phyloP scores from a whole-genome alignment of 2,797 vertebrate genomes.

The Dermochelys coriacea region DNA sequence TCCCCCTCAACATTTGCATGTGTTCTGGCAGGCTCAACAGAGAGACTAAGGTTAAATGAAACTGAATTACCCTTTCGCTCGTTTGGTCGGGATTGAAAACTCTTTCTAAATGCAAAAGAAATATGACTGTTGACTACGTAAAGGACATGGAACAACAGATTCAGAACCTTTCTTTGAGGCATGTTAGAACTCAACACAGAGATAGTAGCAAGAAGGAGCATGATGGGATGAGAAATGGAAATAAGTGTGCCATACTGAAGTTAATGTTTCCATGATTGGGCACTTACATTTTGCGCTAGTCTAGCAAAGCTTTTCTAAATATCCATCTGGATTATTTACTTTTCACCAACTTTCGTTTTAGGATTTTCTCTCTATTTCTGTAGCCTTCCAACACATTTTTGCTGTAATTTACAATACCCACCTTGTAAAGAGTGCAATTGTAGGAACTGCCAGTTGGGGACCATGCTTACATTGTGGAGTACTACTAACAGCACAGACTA shows the following conservation, averaged over 20 bases:
- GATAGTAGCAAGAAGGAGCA: background rate
- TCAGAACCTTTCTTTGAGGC: background rate
- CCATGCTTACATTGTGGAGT: background rate
- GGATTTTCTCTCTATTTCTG: background rate
- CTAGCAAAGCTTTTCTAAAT: background rate
- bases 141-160: background rate
- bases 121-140: background rate
- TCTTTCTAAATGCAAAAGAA: background rate
- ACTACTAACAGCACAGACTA: rapidly evolving
- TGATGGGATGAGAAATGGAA: background rate
- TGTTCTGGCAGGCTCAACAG: background rate
- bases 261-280: background rate
- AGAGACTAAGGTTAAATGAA: background rate
- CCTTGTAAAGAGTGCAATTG: background rate
- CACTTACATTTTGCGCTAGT: background rate
- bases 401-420: background rate
- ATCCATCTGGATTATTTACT: background rate
- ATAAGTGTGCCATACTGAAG: background rate
- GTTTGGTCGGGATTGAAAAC: background rate
- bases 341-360: background rate
- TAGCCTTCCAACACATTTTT: background rate
- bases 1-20: background rate
- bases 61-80: background rate
- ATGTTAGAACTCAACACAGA: background rate
- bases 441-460: background rate